Evolutionary conservation across 2,113 vertebrate species (phyloP).

Genomic region (Rhea pennata): DNA sequence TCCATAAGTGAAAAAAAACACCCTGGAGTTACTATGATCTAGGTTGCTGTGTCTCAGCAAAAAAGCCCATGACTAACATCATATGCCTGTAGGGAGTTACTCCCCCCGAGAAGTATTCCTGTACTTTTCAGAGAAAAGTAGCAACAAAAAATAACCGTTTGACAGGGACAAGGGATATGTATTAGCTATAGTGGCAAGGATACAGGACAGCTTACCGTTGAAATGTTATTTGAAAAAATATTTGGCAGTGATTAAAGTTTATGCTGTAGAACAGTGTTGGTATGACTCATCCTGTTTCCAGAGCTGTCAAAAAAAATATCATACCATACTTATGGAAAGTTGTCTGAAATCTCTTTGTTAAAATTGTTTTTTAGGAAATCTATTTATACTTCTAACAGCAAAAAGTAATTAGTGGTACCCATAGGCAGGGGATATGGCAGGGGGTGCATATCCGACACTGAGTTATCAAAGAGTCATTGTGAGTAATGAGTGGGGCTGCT

Average conservation of each 20-base stretch:
- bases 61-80: neutral
- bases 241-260: conserved; percentile 17
- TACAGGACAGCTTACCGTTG: neutral
- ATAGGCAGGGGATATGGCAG: neutral
- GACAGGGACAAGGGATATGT: neutral
- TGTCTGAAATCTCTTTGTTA: neutral
- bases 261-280: neutral
- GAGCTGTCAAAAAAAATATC: neutral
- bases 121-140: neutral
- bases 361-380: neutral
- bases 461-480: neutral
- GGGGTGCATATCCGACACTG: neutral
- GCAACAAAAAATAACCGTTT: neutral
- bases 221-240: conserved; percentile 21
- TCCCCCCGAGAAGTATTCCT: conserved; percentile 11
- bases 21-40: neutral
- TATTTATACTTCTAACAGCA: neutral
- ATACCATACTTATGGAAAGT: neutral
- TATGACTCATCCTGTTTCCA: conserved; percentile 33
- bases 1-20: neutral
- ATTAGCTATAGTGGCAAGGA: neutral
- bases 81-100: neutral
- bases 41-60: neutral
- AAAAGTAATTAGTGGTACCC: neutral
- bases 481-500: neutral